phyloP scores from a whole-genome alignment of 2,797 vertebrate species.

The Falco novaeseelandiae region DNA sequence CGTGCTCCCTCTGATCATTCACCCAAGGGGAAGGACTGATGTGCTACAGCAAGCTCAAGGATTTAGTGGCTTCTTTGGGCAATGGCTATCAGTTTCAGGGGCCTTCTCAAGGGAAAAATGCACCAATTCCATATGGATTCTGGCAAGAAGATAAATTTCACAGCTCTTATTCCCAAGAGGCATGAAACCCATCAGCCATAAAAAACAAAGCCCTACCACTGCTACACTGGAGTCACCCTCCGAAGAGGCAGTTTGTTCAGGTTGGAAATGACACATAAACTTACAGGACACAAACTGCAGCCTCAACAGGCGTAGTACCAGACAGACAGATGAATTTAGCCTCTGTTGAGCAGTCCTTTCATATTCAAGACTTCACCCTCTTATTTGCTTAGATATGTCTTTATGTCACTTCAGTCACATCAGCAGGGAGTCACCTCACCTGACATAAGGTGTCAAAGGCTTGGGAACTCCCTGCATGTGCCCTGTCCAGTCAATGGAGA shows the following conservation, averaged over 20 bases:
- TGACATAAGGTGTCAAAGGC: not conserved
- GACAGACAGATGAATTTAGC: not conserved
- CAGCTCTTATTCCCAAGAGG: not conserved
- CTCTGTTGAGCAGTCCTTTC: not conserved
- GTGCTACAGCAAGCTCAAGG: fast-evolving
- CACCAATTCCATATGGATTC: not conserved
- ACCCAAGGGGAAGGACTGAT: not conserved
- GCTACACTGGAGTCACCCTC: not conserved
- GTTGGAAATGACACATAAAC: not conserved
- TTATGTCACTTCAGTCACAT: not conserved
- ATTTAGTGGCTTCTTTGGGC: not conserved
- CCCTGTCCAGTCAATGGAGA: not conserved
- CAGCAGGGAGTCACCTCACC: not conserved
- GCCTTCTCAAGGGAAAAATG: not conserved
- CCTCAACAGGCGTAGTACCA: not conserved
- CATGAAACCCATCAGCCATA: not conserved
- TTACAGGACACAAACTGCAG: not conserved
- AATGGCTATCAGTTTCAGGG: not conserved
- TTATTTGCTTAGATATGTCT: not conserved
- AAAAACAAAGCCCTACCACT: not conserved
- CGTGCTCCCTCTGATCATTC: fast-evolving
- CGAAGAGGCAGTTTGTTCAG: not conserved
- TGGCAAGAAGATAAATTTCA: not conserved
- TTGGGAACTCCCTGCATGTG: fast-evolving
- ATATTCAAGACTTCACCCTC: not conserved